These are phyloP conservation scores for Mionectes macconnelli DNA, from an alignment of 2,113 vertebrate genomes.

Conservation along the genomic window DNA sequence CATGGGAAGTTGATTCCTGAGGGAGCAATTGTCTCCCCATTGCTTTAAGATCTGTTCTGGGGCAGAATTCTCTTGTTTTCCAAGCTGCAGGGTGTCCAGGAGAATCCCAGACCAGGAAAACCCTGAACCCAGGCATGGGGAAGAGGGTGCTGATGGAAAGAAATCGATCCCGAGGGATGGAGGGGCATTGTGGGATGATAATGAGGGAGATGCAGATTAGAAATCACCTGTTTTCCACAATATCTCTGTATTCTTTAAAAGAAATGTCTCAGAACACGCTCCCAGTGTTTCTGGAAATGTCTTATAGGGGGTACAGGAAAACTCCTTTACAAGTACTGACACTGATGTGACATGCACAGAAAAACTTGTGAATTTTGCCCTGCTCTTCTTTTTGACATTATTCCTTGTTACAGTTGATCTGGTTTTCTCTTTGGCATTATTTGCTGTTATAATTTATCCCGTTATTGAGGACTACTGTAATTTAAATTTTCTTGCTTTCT, in stretches of 20 bases:
- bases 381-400: neutral
- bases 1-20: neutral
- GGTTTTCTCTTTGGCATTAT: neutral
- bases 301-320: neutral
- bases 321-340: neutral
- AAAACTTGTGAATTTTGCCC: neutral
- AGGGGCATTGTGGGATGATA: neutral
- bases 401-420: neutral
- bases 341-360: neutral
- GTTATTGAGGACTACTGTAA: neutral
- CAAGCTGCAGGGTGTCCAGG: neutral
- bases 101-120: neutral
- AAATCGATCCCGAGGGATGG: rapidly evolving
- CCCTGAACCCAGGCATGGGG: neutral
- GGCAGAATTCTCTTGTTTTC: neutral
- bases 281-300: neutral
- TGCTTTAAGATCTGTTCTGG: neutral
- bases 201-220: neutral
- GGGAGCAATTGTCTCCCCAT: neutral
- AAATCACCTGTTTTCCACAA: neutral
- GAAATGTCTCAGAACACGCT: neutral
- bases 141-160: neutral
- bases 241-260: neutral
- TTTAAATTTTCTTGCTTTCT: neutral
- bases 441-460: neutral